phyloP scores from a whole-genome alignment of 2,113 vertebrate genomes.

The Accipiter virgatus region DNA sequence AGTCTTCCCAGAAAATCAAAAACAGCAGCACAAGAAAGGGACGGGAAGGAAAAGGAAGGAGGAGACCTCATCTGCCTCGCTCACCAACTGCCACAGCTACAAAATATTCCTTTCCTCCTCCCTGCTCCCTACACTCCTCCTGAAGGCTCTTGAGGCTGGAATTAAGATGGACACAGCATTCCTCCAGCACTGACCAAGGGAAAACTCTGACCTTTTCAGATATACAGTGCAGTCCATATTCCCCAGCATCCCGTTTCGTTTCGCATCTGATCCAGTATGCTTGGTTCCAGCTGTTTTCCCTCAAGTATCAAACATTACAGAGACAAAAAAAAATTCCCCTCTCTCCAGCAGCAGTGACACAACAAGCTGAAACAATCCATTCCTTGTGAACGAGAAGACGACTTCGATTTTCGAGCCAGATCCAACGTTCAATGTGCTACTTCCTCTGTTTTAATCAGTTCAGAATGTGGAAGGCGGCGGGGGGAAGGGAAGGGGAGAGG shows the following conservation, averaged over 20 bases:
- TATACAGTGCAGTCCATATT: constrained; percentile 75
- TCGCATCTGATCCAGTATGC: constrained; percentile 71
- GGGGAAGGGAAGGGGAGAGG: constrained; percentile 20
- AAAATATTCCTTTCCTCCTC: constrained; percentile 44
- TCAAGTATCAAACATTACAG: constrained; percentile 83
- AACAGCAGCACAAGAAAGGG: constrained; percentile 65
- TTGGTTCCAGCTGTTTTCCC: constrained; percentile 83
- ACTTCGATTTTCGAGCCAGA: constrained; percentile 69
- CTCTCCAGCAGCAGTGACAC: constrained; percentile 75
- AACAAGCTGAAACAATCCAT: constrained; percentile 79
- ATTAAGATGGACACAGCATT: constrained; percentile 67
- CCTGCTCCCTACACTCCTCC: constrained; percentile 40
- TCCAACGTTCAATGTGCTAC: constrained; percentile 66
- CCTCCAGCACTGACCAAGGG: constrained; percentile 73
- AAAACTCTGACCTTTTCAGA: constrained; percentile 80
- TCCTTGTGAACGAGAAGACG: constrained; percentile 78
- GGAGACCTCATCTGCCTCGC: constrained; percentile 46
- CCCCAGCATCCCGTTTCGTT: constrained; percentile 74
- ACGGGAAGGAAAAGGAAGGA: constrained; percentile 45
- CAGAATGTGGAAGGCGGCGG: constrained; percentile 39
- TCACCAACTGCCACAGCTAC: constrained; percentile 43
- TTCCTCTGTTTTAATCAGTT: constrained; percentile 75
- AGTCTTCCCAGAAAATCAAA: constrained; percentile 72
- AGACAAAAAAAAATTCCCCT: constrained; percentile 69
- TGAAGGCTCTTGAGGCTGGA: constrained; percentile 42